Percentiles rank a stretch among this genome's conserved stretches.
phyloP scores from a whole-genome alignment of 2,797 vertebrate genomes.

The Spinus pinus region DNA sequence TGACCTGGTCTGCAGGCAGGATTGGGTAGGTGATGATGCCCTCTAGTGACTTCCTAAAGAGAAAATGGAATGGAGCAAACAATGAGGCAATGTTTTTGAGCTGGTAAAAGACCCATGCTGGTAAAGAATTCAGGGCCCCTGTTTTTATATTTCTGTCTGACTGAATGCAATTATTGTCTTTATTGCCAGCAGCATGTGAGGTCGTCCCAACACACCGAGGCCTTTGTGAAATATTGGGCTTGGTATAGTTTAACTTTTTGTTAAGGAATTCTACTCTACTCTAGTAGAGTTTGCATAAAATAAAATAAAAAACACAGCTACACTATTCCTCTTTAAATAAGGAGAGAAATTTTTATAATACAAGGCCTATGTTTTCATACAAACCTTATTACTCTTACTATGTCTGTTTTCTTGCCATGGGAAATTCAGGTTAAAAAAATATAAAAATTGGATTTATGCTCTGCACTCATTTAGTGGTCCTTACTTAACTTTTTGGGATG shows the following conservation, averaged over 20 bases:
- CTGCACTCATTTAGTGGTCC: not conserved
- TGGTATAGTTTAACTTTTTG: not conserved
- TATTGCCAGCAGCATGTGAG: not conserved
- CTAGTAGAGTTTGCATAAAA: not conserved
- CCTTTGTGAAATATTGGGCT: not conserved
- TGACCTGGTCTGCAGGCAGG: not conserved
- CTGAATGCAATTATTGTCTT: not conserved
- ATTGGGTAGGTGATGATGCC: slow-evolving; percentile 39
- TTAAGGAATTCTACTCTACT: not conserved
- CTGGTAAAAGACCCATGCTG: not conserved
- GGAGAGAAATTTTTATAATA: not conserved
- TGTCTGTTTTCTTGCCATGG: not conserved
- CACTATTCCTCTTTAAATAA: not conserved
- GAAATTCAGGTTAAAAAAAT: not conserved
- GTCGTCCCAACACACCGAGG: not conserved
- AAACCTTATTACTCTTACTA: not conserved
- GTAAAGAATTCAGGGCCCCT: not conserved
- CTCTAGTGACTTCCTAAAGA: slow-evolving; percentile 22
- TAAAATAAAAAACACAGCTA: not conserved
- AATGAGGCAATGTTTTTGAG: not conserved
- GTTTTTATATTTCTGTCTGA: not conserved
- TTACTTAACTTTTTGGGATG: not conserved
- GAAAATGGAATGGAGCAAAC: not conserved
- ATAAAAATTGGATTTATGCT: not conserved
- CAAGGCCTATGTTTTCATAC: not conserved